Evolutionary conservation across 2,797 vertebrate species (phyloP).

Genomic region (Pseudochaenichthys georgianus): DNA sequence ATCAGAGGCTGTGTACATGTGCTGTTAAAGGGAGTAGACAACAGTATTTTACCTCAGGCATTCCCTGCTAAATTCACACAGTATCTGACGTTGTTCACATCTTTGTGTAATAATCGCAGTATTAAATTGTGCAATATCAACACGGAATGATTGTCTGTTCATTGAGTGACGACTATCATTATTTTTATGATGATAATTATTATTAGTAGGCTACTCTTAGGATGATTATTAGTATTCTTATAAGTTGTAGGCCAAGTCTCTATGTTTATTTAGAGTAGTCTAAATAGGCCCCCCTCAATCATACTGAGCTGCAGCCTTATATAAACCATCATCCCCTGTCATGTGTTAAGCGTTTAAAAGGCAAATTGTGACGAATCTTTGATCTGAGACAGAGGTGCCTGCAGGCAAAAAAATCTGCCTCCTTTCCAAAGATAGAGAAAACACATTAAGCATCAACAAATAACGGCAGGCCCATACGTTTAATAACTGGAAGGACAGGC

Average conservation of each 20-base stretch:
- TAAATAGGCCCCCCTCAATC: slow-evolving; percentile 14
- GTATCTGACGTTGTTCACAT: slow-evolving; percentile 76
- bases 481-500: slow-evolving; percentile 15
- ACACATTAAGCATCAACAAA: slow-evolving; percentile 31
- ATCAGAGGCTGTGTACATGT: slow-evolving; percentile 77
- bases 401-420: slow-evolving; percentile 48
- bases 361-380: slow-evolving; percentile 58
- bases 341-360: slow-evolving; percentile 47
- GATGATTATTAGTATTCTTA: slow-evolving; percentile 20
- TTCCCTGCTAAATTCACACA: slow-evolving; percentile 73
- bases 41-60: slow-evolving; percentile 79
- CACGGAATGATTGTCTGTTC: slow-evolving; percentile 73
- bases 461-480: slow-evolving; percentile 46
- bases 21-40: slow-evolving; percentile 73
- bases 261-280: slow-evolving; percentile 11
- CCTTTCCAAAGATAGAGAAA: slow-evolving; percentile 41
- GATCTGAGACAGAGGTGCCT: slow-evolving; percentile 61
- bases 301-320: background rate
- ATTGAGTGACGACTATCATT: slow-evolving; percentile 61
- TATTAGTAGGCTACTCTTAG: background rate
- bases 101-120: slow-evolving; percentile 82
- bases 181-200: slow-evolving; percentile 4
- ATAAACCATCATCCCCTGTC: slow-evolving; percentile 54
- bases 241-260: background rate
- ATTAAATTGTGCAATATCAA: slow-evolving; percentile 86